Evolutionary conservation across 2,113 vertebrate genomes (phyloP).

Genomic region (Cynocephalus volans): DNA sequence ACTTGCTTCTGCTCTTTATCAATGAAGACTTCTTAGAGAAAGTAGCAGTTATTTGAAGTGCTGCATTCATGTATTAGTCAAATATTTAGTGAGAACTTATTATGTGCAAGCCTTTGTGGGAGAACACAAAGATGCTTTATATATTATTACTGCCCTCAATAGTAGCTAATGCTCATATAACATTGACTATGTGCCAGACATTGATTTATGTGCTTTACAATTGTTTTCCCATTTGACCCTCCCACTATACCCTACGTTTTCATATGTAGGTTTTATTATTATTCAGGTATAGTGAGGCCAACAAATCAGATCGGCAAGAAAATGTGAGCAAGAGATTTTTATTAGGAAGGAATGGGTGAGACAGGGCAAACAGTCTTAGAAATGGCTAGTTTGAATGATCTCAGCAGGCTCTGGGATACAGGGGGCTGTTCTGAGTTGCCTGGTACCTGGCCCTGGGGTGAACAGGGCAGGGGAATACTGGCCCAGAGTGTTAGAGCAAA

Average conservation of each 20-base stretch:
- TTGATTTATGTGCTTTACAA: background rate
- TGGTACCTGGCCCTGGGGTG: background rate
- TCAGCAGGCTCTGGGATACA: background rate
- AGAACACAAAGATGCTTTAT: background rate
- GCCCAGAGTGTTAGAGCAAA: background rate
- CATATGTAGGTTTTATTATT: slow-evolving; percentile 25
- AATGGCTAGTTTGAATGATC: background rate
- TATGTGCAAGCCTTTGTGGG: background rate
- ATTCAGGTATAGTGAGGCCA: background rate
- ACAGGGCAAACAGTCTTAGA: background rate
- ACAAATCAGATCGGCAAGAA: background rate
- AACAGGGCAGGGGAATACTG: background rate
- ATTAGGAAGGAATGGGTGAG: background rate
- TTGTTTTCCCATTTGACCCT: background rate
- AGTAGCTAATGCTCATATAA: background rate
- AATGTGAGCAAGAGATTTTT: background rate
- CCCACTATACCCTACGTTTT: background rate
- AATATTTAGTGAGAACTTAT: slow-evolving; percentile 42
- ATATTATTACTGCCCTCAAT: background rate
- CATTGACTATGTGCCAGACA: background rate
- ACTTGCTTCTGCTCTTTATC: background rate
- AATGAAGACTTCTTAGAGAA: background rate
- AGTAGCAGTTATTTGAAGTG: background rate
- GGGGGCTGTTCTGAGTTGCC: background rate
- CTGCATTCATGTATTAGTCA: background rate